Conservation (phyloP, 37 sponge, comb jelly and placozoan species). For the Agelas oroides region DNA sequence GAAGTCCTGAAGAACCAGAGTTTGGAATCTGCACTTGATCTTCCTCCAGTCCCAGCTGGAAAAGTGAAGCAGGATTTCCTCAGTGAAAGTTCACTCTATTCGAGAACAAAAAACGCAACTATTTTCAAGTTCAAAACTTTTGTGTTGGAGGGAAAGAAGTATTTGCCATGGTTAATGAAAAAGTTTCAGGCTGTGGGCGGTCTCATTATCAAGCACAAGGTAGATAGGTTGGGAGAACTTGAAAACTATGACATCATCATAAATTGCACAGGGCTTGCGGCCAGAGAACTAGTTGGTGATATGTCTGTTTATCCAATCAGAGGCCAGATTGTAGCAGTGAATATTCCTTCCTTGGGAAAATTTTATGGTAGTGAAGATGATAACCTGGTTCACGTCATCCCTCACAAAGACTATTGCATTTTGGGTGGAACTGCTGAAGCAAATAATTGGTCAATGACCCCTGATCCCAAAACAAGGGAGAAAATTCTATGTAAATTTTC, state of each 20-base stretch:
- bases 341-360: slow-evolving; percentile 62
- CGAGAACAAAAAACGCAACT: too few species aligned
- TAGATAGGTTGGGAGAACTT: slow-evolving; percentile 20
- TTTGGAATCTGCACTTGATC: not conserved
- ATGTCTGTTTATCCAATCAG: slow-evolving; percentile 35
- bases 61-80: too few species aligned
- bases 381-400: slow-evolving; percentile 15
- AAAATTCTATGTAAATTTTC: slow-evolving; percentile 10
- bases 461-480: not conserved
- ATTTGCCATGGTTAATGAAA: slow-evolving; percentile 52
- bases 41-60: not conserved
- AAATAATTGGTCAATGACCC: slow-evolving; percentile 12
- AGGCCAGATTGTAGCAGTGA: slow-evolving; percentile 59
- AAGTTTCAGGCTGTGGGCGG: slow-evolving; percentile 31
- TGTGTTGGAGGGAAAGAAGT: slow-evolving; percentile 28
- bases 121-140: not conserved
- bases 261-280: slow-evolving; percentile 78
- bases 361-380: slow-evolving; percentile 5
- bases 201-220: slow-evolving; percentile 18
- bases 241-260: slow-evolving; percentile 46
- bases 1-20: not conserved
- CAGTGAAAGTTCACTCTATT: too few species aligned
- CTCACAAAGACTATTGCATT: slow-evolving; percentile 25
- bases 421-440: slow-evolving; percentile 42
- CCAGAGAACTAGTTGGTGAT: slow-evolving; percentile 51